Evolutionary conservation across 2,888 invertebrate genomes (phyloP).

Genomic region (Anodontia alba): DNA sequence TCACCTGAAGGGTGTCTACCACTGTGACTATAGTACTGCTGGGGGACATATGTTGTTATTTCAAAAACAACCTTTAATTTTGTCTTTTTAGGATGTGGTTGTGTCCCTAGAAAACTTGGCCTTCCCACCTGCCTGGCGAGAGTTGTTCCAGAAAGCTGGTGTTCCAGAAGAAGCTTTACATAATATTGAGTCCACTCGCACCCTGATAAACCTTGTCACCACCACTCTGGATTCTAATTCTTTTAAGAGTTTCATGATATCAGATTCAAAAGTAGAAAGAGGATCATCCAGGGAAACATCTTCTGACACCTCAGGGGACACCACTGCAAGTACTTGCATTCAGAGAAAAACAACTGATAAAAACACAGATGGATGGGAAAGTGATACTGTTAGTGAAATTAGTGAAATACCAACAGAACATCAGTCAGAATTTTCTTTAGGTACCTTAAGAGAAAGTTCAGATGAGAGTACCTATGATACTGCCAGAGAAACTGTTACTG

Average conservation of each 20-base stretch:
- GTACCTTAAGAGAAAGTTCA: constrained; percentile 33
- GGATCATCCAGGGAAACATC: neutral
- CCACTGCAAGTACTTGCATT: neutral
- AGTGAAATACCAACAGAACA: constrained; percentile 30
- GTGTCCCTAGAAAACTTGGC: constrained; percentile 72
- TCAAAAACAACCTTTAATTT: too few species aligned
- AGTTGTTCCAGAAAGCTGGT: constrained; percentile 75
- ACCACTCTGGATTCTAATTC: constrained; percentile 62
- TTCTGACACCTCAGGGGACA: constrained; percentile 9
- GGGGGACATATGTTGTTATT: too few species aligned
- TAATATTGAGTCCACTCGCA: constrained; percentile 76
- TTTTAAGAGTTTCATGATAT: constrained; percentile 37
- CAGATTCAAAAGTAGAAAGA: neutral
- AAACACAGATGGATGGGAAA: constrained; percentile 34
- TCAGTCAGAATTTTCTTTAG: constrained; percentile 47
- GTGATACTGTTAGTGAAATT: constrained; percentile 41
- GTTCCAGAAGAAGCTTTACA: constrained; percentile 75
- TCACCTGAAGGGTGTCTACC: too few species aligned
- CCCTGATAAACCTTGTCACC: constrained; percentile 75
- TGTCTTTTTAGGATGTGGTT: constrained; percentile 73
- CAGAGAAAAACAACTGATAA: constrained; percentile 5
- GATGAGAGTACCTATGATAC: constrained; percentile 31
- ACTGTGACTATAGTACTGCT: too few species aligned
- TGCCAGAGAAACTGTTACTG: constrained; percentile 17
- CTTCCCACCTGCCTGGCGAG: constrained; percentile 77